Conservation (phyloP, 1,140 invertebrate genomes). For the Penaeus indicus region DNA sequence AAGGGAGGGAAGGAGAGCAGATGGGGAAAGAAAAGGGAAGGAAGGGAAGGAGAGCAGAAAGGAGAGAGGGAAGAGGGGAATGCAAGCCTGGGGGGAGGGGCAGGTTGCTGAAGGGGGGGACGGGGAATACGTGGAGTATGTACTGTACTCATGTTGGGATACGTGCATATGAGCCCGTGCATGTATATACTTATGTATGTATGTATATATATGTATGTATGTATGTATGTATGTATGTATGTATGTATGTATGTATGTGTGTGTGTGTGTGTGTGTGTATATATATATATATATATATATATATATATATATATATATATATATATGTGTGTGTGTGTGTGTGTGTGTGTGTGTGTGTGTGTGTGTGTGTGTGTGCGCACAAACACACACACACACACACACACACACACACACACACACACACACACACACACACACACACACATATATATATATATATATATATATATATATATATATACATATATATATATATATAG, state of each 20-base stretch:
- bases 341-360: conserved; percentile 20
- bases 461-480: conserved; percentile 28
- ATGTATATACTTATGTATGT: background rate
- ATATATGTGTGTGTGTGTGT: conserved; percentile 1
- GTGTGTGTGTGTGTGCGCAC: conserved; percentile 1
- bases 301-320: too few relatives aligned
- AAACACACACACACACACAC: conserved; percentile 19
- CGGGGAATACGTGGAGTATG: too few relatives aligned
- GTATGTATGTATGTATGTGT: conserved; percentile 20
- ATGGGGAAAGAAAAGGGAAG: background rate
- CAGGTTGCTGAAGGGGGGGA: too few relatives aligned
- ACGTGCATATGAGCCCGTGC: too few relatives aligned
- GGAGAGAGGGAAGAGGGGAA: too few relatives aligned
- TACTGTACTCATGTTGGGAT: too few relatives aligned
- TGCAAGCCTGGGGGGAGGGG: too few relatives aligned
- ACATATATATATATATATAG: background rate
- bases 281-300: background rate
- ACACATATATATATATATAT: conserved; percentile 25
- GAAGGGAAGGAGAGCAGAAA: background rate
- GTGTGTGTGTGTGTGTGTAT: conserved; percentile 8
- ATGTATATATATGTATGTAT: conserved; percentile 19
- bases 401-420: conserved; percentile 14
- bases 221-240: conserved; percentile 17
- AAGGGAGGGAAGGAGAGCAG: too few relatives aligned
- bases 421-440: background rate